phyloP scores from a whole-genome alignment of 2,888 invertebrate species.

The Drosophila paranaensis region DNA sequence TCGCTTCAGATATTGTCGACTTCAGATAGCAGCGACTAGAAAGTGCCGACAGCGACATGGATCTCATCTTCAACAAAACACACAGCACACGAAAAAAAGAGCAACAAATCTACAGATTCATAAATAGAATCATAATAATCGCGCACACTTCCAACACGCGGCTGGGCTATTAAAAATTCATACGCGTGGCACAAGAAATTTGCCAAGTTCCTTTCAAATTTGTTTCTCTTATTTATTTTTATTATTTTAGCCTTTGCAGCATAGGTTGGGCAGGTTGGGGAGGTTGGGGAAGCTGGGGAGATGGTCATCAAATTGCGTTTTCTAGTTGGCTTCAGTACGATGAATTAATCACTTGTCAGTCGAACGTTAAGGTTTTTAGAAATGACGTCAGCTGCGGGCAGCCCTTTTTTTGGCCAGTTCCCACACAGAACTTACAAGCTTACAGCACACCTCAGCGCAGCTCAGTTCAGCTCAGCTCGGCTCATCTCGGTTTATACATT shows the following conservation, averaged over 20 bases:
- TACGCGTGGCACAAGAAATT: slow-evolving; percentile 78
- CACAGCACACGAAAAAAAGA: not conserved
- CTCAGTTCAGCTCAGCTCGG: no score
- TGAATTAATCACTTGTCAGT: slow-evolving; percentile 47
- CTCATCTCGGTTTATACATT: no score
- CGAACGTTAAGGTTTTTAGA: slow-evolving; percentile 17
- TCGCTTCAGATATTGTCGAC: slow-evolving; percentile 56
- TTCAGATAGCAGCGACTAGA: slow-evolving; percentile 64
- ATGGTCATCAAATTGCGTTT: slow-evolving; percentile 4
- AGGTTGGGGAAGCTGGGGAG: not conserved
- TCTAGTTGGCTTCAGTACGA: slow-evolving; percentile 25
- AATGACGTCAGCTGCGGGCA: slow-evolving; percentile 67
- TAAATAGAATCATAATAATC: slow-evolving; percentile 49
- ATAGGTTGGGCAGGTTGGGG: no score
- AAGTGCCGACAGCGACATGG: slow-evolving; percentile 73
- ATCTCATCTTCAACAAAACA: slow-evolving; percentile 52
- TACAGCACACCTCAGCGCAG: not conserved
- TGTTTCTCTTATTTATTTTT: slow-evolving; percentile 25
- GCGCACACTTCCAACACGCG: slow-evolving; percentile 76
- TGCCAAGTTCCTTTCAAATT: slow-evolving; percentile 62
- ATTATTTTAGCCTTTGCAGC: not conserved
- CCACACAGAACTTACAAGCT: slow-evolving; percentile 30
- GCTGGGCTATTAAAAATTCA: slow-evolving; percentile 68
- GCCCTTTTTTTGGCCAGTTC: slow-evolving; percentile 43
- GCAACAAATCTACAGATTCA: slow-evolving; percentile 27